Evolutionary conservation across 2,113 vertebrate species (phyloP).

Genomic region (Dascyllus trimaculatus): DNA sequence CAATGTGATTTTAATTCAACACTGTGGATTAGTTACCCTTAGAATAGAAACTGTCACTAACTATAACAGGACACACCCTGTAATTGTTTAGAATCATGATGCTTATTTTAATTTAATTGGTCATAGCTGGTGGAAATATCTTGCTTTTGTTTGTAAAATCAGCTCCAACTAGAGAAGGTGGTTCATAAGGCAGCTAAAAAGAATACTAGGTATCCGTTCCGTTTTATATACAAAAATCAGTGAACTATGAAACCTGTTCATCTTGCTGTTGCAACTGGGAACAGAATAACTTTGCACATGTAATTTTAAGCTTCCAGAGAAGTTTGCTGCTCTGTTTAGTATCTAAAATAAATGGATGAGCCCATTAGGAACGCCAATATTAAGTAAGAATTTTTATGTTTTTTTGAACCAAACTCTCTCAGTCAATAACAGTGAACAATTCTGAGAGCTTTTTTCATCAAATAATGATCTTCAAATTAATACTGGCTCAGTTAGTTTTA

Average conservation of each 20-base stretch:
- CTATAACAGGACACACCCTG: neutral
- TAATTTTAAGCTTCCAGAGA: neutral
- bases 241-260: neutral
- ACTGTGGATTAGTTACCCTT: neutral
- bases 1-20: slow-evolving; percentile 17
- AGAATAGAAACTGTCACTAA: slow-evolving; percentile 17
- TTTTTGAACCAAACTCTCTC: neutral
- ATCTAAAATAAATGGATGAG: neutral
- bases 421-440: neutral
- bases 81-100: slow-evolving; percentile 5
- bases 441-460: neutral
- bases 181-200: neutral
- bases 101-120: slow-evolving; percentile 31
- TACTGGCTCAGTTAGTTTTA: no score
- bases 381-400: neutral
- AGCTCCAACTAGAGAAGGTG: neutral
- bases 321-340: neutral
- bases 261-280: no score
- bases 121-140: neutral
- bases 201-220: neutral
- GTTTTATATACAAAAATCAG: no score
- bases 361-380: neutral
- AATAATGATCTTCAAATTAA: no score
- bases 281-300: neutral
- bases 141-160: slow-evolving; percentile 1